These are phyloP conservation scores for Neotragus moschatus DNA, from an alignment of 2,113 vertebrate species.

Conservation along the genomic window DNA sequence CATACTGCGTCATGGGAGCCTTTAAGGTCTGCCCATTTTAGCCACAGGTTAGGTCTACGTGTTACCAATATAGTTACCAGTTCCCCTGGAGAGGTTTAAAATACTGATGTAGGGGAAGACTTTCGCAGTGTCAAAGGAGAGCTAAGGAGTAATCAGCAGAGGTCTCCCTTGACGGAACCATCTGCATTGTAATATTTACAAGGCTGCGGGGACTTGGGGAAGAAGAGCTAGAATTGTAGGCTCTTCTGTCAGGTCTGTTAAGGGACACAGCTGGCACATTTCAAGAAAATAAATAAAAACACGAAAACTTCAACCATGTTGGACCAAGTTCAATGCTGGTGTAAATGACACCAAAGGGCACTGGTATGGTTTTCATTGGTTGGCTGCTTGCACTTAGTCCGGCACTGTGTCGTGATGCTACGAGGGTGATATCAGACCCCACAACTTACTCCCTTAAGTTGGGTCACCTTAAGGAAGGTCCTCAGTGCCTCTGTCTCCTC, in stretches of 20 bases:
- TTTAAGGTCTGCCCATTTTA: background rate
- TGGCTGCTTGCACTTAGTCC: background rate
- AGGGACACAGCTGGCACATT: background rate
- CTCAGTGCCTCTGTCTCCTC: background rate
- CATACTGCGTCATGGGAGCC: rapidly evolving
- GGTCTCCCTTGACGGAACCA: background rate
- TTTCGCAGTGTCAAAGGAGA: background rate
- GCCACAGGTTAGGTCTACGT: background rate
- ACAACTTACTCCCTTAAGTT: background rate
- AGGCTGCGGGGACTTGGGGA: background rate
- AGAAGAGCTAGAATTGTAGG: background rate
- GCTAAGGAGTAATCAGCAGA: background rate
- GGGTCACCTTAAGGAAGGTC: background rate
- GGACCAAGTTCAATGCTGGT: background rate
- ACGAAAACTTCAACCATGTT: background rate
- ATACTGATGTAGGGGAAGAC: background rate
- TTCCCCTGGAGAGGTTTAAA: background rate
- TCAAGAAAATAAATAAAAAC: background rate
- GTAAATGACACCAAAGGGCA: background rate
- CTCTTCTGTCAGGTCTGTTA: background rate
- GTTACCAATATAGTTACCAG: background rate
- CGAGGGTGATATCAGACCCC: background rate
- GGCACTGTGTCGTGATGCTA: rapidly evolving
- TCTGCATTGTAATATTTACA: background rate
- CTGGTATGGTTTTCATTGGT: background rate